Conservation (phyloP, 1,140 invertebrate species). For the Phortica variegata region DNA sequence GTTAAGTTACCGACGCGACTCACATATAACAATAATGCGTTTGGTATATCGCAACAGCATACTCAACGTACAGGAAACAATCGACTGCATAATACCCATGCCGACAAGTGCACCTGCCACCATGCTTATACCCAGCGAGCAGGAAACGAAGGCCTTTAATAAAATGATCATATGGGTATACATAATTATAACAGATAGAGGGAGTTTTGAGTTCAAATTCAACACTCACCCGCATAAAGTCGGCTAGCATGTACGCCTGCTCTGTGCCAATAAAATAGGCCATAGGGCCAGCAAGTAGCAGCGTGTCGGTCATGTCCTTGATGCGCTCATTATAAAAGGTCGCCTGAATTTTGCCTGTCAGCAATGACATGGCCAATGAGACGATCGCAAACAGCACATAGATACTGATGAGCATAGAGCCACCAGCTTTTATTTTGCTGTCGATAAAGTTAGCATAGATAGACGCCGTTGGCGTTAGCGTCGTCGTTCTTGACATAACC, state of each 20-base stretch:
- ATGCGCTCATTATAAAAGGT: conserved; percentile 33
- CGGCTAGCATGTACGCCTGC: conserved; percentile 68
- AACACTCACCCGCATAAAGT: conserved; percentile 63
- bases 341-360: conserved; percentile 50
- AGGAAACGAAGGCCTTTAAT: conserved; percentile 55
- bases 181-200: not conserved
- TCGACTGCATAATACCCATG: conserved; percentile 65
- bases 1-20: conserved; percentile 15
- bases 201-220: not conserved
- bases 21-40: conserved; percentile 65
- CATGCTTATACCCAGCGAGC: conserved; percentile 64
- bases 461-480: conserved; percentile 13
- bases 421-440: conserved; percentile 42
- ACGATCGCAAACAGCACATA: conserved; percentile 61
- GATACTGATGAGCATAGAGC: conserved; percentile 61
- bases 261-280: conserved; percentile 69
- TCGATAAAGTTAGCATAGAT: conserved; percentile 41
- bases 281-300: conserved; percentile 65
- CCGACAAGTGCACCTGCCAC: conserved; percentile 65
- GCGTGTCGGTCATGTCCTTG: conserved; percentile 55
- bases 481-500: not conserved
- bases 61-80: conserved; percentile 67
- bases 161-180: too few species aligned
- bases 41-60: conserved; percentile 66
- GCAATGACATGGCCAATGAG: conserved; percentile 60